phyloP scores from a whole-genome alignment of 2,113 vertebrate genomes.

The Corythoichthys intestinalis region DNA sequence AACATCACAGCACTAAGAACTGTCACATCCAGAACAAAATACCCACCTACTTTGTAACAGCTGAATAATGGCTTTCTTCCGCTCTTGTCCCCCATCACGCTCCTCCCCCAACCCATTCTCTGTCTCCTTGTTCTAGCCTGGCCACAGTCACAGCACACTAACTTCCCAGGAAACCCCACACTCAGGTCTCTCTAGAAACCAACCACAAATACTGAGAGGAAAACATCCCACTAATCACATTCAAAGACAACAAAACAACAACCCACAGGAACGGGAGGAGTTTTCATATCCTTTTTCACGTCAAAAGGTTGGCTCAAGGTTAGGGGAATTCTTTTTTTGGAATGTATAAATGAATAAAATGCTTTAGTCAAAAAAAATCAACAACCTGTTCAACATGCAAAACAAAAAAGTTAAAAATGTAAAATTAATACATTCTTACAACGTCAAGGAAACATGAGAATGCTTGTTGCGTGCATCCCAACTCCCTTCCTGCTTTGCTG shows the following conservation, averaged over 20 bases:
- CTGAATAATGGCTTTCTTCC: conserved; percentile 19
- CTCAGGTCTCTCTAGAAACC: conserved; percentile 7
- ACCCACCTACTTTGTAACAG: conserved; percentile 18
- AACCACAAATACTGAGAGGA: conserved; percentile 11
- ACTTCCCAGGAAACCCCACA: conserved; percentile 37
- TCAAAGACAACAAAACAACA: conserved; percentile 2
- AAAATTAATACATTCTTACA: not conserved
- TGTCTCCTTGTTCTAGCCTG: conserved; percentile 12
- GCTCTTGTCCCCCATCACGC: not conserved
- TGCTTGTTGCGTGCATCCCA: not conserved
- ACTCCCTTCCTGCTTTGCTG: not conserved
- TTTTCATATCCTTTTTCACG: conserved; percentile 31
- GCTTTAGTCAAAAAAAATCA: not conserved
- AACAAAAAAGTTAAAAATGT: not conserved
- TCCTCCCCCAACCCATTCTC: not conserved
- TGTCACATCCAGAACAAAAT: conserved; percentile 5
- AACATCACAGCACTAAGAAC: not conserved
- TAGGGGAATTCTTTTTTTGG: conserved; percentile 34
- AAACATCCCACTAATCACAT: conserved; percentile 15
- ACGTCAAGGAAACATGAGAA: conserved; percentile 2
- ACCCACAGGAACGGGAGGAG: conserved; percentile 27
- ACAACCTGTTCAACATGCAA: too few relatives aligned
- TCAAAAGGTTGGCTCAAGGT: conserved; percentile 22
- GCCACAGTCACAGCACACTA: conserved; percentile 37
- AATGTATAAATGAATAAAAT: not conserved